Evolutionary conservation across 2,113 vertebrate species (phyloP), one percentile per base, ranked within the genome.

Genomic region (Lanius collurio): DNA sequence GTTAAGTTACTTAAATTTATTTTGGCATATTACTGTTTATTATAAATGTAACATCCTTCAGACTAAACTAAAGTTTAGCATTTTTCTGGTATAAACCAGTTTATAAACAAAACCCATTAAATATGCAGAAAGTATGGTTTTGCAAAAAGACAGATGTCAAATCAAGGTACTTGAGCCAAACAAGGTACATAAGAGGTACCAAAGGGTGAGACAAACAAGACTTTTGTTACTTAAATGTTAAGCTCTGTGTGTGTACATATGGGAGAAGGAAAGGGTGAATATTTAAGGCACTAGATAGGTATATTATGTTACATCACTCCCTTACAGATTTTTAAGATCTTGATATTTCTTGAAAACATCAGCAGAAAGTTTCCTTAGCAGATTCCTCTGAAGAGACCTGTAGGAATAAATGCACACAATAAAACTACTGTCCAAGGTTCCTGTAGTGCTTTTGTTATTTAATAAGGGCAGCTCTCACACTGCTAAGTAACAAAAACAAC

Each of bases 291-390:
- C 5, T n/a, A 68, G 41, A n/a, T 10, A 88, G 18, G 8, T 77
- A 88, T 76, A 91, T 93, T 44, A 80, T 46, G 3, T 81, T 62
- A 20, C 71, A 96, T 31, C 15, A 31, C 31, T 96, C 83, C 73
- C 99, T 99, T 98, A 99, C 99, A 99, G 97, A 75, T 98, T 98
- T 94, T 98, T 98, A 76, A 99, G 98, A 44, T 97, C 98, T 74
- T 97, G 98, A 91, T 99, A 99, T 86, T 97, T 98, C 62, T 96
- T 97, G 97, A 99, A 99, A 84, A 95, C 95, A 77, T 99, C 97
- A 85, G 98, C 97, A 82, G 97, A 98, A 96, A 99, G 98, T 67
- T 98, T 98, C 83, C 96, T 98, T 60, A 99, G 96, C 47, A 96
- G 96, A 95, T 99, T 99, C 96, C 93, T 93, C 92, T 98, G 98